phyloP scores from a whole-genome alignment of 2,888 invertebrate species.

The Thalpophila matura region DNA sequence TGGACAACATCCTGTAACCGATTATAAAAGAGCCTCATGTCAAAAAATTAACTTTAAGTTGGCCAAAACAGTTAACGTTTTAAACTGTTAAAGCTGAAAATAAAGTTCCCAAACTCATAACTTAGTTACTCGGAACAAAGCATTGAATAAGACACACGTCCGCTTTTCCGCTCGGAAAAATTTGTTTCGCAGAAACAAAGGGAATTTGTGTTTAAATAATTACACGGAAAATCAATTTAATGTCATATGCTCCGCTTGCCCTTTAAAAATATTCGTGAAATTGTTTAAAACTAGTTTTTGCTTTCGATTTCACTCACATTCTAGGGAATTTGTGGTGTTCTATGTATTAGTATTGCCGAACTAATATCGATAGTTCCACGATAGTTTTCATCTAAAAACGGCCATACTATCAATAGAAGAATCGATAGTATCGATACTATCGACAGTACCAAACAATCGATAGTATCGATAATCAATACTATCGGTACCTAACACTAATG shows the following conservation, averaged over 20 bases:
- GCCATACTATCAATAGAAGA: too few relatives aligned
- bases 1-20: too few relatives aligned
- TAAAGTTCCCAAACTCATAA: conserved; percentile 15
- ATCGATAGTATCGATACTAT: too few relatives aligned
- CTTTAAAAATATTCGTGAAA: not conserved
- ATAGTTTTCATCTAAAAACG: too few relatives aligned
- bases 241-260: not conserved
- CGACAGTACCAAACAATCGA: too few relatives aligned
- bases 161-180: conserved; percentile 28
- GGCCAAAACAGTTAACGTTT: not conserved
- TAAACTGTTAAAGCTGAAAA: conserved; percentile 14
- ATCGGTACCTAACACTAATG: too few relatives aligned
- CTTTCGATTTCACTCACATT: too few relatives aligned
- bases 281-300: not conserved
- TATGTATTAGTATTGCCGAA: too few relatives aligned
- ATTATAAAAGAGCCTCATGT: not conserved
- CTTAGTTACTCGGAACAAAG: conserved; percentile 20
- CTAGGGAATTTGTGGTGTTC: too few relatives aligned
- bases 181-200: conserved; percentile 26
- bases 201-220: conserved; percentile 28
- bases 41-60: not conserved
- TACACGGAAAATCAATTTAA: conserved; percentile 30
- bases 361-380: too few relatives aligned
- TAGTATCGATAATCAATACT: too few relatives aligned
- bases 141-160: conserved; percentile 13